Evolutionary conservation across 2,888 invertebrate genomes (phyloP).

Genomic region (Drosophila suboccidentalis): DNA sequence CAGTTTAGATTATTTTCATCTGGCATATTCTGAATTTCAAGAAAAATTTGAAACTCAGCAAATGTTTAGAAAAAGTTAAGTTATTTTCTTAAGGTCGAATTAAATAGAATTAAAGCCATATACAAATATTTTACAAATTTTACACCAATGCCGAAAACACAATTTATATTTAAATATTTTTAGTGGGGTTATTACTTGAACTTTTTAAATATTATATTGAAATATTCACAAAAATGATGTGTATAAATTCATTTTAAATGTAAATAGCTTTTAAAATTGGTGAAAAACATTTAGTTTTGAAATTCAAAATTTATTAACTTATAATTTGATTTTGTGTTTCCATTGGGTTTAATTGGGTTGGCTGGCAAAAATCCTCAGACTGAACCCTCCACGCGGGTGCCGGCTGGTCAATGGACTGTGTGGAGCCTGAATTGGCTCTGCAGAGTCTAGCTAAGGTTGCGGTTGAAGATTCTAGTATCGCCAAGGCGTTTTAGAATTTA

Average conservation of each 20-base stretch:
- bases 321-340: not conserved
- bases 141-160: constrained; percentile 15
- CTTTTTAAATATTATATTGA: not conserved
- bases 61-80: not conserved
- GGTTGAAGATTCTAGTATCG: constrained; percentile 1
- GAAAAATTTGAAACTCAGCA: not conserved
- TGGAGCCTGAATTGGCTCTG: not conserved
- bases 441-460: constrained; percentile 49
- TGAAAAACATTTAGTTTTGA: constrained; percentile 14
- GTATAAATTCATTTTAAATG: not conserved
- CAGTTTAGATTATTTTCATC: not conserved
- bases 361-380: constrained; percentile 60
- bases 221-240: not conserved
- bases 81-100: not conserved
- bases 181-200: not conserved
- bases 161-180: not conserved
- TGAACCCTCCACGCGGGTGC: constrained; percentile 61
- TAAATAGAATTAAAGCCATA: not conserved
- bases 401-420: constrained; percentile 56
- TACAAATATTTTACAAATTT: not conserved
- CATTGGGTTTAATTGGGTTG: constrained; percentile 36
- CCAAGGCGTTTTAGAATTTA: not conserved
- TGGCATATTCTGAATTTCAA: not conserved
- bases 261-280: not conserved
- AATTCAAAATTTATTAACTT: not conserved